Evolutionary conservation across 2,113 vertebrate species (phyloP), one percentile per base, ranked within the genome.

Genomic region (Corythornis madagascariensis): DNA sequence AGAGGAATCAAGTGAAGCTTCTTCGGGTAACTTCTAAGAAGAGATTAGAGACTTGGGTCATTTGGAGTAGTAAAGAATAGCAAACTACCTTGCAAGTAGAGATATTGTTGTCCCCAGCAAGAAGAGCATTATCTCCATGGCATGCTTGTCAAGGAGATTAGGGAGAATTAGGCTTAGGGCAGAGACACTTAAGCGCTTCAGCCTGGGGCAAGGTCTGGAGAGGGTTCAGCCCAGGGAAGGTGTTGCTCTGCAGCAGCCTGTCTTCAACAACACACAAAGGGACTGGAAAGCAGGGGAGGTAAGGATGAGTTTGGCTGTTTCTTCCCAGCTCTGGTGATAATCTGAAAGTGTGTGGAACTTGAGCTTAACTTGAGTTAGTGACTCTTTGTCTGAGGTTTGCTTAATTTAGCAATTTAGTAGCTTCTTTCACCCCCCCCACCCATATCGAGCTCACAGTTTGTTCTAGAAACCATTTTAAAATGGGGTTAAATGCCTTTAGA

Each of bases 131-230:
- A 98, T 92, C 93, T 96, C 88, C 89, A 96, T 97, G 96, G 97
- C 96, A 64, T 93, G 90, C 95, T 97, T 97, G 96, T 98, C 95
- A 94, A 83, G 77, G 95, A 97, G 98, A 98, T 98, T 98, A 98
- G 88, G 88, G 82, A 83, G 95, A 95, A 97, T 98, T 98, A 97
- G 94, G 79, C 90, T 94, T 97, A 97, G 95, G 89, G 86, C 92
- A 96, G 60, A 79, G 76, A 88, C 81, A 91, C 85, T 96, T 95
- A 96, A 95, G 91, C 83, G 47, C 91, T 93, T 96, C 89, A 96
- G 89, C 87, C 87, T 79, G 26, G 93, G 92, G 83, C 13, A 89
- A 81, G 93, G 83, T 90, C 89, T 94, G 42, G 87, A 91, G 87
- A 66, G 89, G 40, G 89, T 25, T 81, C 9, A 74, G 85, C 71